A percentile compares a stretch with the other conserved stretches of the same genome.
phyloP scores from a whole-genome alignment of 2,888 invertebrate species.

The Drosophila villosipedis region DNA sequence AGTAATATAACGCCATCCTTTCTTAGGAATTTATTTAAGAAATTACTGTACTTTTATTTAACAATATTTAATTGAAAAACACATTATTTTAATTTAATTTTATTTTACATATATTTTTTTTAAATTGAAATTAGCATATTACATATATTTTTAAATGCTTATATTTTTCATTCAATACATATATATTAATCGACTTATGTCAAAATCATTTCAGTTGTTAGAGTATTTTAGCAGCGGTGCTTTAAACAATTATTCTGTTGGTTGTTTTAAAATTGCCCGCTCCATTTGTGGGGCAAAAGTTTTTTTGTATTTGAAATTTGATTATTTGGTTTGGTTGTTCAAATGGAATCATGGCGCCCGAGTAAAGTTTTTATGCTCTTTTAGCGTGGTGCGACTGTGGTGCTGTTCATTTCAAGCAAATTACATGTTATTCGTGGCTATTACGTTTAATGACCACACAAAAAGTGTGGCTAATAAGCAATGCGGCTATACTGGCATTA shows the following conservation, averaged over 20 bases:
- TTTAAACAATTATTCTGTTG: background rate
- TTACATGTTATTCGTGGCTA: constrained; percentile 71
- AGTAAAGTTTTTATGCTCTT: constrained; percentile 67
- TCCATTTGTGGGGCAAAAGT: constrained; percentile 53
- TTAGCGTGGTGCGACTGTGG: constrained; percentile 42
- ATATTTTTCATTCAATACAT: background rate
- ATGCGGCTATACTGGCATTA: constrained; percentile 36
- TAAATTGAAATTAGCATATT: fast-evolving
- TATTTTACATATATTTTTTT: background rate
- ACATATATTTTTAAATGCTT: background rate
- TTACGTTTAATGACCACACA: constrained; percentile 71
- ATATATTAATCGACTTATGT: background rate
- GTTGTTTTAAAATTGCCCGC: constrained; percentile 63
- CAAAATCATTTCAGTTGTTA: background rate
- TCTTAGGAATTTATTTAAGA: constrained; percentile 1
- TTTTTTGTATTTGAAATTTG: constrained; percentile 72
- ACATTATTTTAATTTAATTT: background rate
- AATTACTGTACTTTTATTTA: background rate
- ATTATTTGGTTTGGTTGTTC: constrained; percentile 62
- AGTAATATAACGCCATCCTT: constrained; percentile 5
- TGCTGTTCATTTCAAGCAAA: constrained; percentile 54
- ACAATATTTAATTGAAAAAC: background rate
- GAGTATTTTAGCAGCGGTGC: constrained; percentile 8
- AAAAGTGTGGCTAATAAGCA: constrained; percentile 68
- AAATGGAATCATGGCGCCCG: constrained; percentile 54